Evolutionary conservation across 2,113 vertebrate genomes (phyloP).

Genomic region (Podilymbus podiceps): DNA sequence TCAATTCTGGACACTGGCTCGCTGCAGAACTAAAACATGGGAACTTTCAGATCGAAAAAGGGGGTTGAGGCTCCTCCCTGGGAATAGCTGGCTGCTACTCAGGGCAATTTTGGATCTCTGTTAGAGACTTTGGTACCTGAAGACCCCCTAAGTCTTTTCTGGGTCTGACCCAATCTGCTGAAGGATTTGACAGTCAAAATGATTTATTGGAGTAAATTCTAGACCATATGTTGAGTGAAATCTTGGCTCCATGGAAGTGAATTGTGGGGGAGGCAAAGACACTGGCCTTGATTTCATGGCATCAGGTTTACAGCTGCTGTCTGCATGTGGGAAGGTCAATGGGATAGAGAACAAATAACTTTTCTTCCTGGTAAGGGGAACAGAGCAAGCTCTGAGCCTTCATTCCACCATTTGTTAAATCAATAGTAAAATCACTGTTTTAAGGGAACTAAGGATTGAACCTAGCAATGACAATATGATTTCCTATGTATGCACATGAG

Average conservation of each 20-base stretch:
- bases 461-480: background rate
- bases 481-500: background rate
- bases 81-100: background rate
- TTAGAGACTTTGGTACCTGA: background rate
- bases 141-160: background rate
- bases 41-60: background rate
- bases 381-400: background rate
- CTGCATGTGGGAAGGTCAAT: background rate
- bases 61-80: background rate
- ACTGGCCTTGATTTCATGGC: constrained; percentile 9
- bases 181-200: constrained; percentile 31
- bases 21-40: accelerated
- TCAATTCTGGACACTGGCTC: background rate
- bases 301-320: constrained; percentile 15
- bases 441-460: background rate
- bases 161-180: background rate
- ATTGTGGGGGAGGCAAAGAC: background rate
- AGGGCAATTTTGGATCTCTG: background rate
- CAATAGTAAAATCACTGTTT: background rate
- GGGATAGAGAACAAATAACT: background rate
- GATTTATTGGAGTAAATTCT: constrained; percentile 29
- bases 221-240: constrained; percentile 13
- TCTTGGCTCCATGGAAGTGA: background rate
- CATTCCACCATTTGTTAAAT: accelerated
- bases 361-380: background rate